phyloP scores from a whole-genome alignment of 2,113 vertebrate genomes.

The Clupea harengus region DNA sequence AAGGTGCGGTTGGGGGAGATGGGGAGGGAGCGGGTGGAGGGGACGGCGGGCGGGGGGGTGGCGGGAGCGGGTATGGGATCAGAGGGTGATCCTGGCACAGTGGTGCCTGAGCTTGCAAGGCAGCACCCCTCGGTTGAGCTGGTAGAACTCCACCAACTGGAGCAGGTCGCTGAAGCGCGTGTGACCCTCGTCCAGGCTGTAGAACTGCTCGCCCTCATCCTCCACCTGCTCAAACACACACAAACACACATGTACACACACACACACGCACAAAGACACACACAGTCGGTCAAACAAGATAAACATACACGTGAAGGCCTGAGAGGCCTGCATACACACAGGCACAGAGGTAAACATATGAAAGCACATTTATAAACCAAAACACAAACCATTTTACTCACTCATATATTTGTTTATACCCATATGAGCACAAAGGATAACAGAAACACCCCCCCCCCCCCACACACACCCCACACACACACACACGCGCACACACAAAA shows the following conservation, averaged over 20 bases:
- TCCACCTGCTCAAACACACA: slow-evolving; percentile 74
- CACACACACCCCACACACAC: background rate
- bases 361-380: background rate
- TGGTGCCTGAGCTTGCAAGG: slow-evolving; percentile 96
- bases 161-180: slow-evolving; percentile 95
- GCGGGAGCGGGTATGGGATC: slow-evolving; percentile 52
- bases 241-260: slow-evolving; percentile 24
- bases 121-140: slow-evolving; percentile 90
- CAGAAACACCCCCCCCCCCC: background rate
- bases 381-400: background rate
- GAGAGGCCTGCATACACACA: too few species aligned
- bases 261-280: too few species aligned
- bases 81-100: slow-evolving; percentile 84
- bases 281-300: background rate
- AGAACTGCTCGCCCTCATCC: slow-evolving; percentile 85
- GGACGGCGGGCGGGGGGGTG: slow-evolving; percentile 21
- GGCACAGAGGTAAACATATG: background rate
- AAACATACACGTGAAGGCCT: too few species aligned
- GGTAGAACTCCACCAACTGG: slow-evolving; percentile 97
- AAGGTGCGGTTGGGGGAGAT: background rate
- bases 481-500: background rate
- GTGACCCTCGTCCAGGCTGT: slow-evolving; percentile 92
- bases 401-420: background rate
- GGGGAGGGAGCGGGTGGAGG: background rate
- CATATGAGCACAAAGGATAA: background rate